A percentile compares a stretch with the other conserved stretches of the same genome.
Conservation (phyloP, 2,888 invertebrate genomes). For the Ophion slaviceki region DNA sequence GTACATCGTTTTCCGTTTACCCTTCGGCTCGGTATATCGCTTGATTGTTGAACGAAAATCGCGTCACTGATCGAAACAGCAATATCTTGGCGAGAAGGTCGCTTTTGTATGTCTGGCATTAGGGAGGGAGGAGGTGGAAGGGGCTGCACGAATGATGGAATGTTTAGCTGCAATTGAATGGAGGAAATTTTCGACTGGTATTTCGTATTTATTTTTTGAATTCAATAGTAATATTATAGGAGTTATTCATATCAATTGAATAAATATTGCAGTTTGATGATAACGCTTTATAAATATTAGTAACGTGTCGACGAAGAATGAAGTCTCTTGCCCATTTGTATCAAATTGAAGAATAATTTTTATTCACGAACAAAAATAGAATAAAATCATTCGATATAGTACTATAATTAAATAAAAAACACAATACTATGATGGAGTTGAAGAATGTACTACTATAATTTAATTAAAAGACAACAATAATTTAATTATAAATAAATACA, state of each 20-base stretch:
- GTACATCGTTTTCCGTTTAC: constrained; percentile 7
- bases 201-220: neutral
- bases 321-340: neutral
- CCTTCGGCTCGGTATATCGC: constrained; percentile 3
- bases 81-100: neutral
- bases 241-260: neutral
- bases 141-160: neutral
- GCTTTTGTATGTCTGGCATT: neutral
- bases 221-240: neutral
- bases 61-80: constrained; percentile 9
- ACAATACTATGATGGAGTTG: too few relatives aligned
- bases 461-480: neutral
- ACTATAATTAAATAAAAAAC: neutral
- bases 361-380: neutral
- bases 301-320: neutral
- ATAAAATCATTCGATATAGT: neutral
- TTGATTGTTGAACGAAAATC: neutral
- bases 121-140: neutral
- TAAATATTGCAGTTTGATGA: neutral
- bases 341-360: neutral
- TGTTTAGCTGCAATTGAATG: neutral
- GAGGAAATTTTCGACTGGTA: neutral
- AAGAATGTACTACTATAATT: neutral
- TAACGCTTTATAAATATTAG: neutral
- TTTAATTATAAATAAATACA: too few relatives aligned